Conservation (phyloP, 1,140 invertebrate genomes). For the Drosophila bocqueti region DNA sequence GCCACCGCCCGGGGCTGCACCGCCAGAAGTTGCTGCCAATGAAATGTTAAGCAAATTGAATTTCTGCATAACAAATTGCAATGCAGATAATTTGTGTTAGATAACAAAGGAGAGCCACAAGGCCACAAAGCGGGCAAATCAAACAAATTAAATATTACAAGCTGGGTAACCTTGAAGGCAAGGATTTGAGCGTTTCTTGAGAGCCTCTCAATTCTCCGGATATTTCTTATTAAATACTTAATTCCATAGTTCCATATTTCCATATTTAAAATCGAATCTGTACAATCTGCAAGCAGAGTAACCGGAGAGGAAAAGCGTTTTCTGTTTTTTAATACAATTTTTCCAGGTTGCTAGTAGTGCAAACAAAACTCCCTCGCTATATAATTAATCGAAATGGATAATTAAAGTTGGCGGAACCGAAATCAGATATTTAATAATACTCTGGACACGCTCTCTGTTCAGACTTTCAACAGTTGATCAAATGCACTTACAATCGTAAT, state of each 20-base stretch:
- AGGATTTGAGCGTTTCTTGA: slow-evolving; percentile 1
- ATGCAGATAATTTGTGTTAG: slow-evolving; percentile 66
- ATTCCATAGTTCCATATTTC: too few relatives aligned
- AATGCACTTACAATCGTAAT: slow-evolving; percentile 76
- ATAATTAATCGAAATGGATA: slow-evolving; percentile 13
- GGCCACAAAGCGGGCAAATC: slow-evolving; percentile 38
- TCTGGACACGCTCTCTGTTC: slow-evolving; percentile 1
- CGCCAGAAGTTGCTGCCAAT: slow-evolving; percentile 75
- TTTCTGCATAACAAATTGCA: slow-evolving; percentile 78
- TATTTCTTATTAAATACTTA: neutral
- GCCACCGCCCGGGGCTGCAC: slow-evolving; percentile 41
- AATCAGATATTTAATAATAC: neutral
- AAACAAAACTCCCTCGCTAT: neutral
- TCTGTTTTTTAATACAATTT: neutral
- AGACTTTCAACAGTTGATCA: slow-evolving; percentile 42
- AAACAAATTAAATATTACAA: slow-evolving; percentile 40
- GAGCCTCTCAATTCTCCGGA: neutral
- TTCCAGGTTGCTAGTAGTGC: too few relatives aligned
- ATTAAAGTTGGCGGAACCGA: slow-evolving; percentile 3
- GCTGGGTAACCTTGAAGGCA: slow-evolving; percentile 30
- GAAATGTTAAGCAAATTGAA: slow-evolving; percentile 80
- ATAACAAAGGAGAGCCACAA: slow-evolving; percentile 48
- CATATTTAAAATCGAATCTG: neutral
- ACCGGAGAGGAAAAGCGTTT: neutral
- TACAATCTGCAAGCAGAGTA: too few relatives aligned